Conservation (phyloP, 2,113 vertebrate genomes). For the Microcebus lehilahytsara region DNA sequence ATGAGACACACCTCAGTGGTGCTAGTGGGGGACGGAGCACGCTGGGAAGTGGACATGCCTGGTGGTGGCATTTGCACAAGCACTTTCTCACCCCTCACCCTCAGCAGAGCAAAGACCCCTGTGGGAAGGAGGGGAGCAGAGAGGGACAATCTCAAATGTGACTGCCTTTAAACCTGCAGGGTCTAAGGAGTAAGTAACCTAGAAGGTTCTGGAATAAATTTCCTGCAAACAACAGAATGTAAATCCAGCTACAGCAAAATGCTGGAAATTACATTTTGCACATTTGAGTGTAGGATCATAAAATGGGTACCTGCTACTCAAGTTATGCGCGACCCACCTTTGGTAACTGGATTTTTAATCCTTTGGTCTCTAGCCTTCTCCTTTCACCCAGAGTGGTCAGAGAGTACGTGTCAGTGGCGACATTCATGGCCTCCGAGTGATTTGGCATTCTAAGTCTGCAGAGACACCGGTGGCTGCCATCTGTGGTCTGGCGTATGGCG, state of each 20-base stretch:
- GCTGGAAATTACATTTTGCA: not conserved
- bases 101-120: not conserved
- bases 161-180: not conserved
- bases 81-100: rapidly evolving
- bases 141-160: not conserved
- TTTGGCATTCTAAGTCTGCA: not conserved
- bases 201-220: not conserved
- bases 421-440: not conserved
- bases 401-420: rapidly evolving
- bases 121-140: not conserved
- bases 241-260: not conserved
- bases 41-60: not conserved
- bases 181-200: not conserved
- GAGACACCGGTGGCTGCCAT: rapidly evolving
- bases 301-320: not conserved
- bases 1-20: not conserved
- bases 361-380: too few species aligned
- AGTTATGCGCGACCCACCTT: too few species aligned
- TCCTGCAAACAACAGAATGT: not conserved
- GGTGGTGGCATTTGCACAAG: rapidly evolving
- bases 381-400: not conserved
- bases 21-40: not conserved
- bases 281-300: not conserved
- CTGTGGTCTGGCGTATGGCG: not conserved
- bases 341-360: not conserved